Evolutionary conservation across 1,140 invertebrate species (phyloP).

Genomic region (Nasonia longicornis): DNA sequence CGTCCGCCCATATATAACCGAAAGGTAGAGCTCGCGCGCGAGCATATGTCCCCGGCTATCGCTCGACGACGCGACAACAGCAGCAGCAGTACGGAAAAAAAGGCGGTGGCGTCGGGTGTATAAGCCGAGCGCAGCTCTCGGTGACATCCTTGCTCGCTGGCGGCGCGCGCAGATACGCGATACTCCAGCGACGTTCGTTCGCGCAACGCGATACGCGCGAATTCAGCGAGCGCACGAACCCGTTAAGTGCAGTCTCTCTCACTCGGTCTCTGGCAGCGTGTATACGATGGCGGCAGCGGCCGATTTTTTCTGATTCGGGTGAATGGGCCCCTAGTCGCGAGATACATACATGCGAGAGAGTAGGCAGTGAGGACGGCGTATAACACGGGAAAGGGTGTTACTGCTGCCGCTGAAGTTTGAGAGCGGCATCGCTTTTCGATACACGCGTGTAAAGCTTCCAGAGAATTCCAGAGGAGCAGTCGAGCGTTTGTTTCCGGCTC

Average conservation of each 20-base stretch:
- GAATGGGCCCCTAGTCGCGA: conserved; percentile 57
- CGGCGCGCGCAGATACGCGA: conserved; percentile 41
- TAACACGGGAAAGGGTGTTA: neutral
- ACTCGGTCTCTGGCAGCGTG: neutral
- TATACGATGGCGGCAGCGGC: neutral
- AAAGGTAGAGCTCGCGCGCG: neutral
- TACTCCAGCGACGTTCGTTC: conserved; percentile 46
- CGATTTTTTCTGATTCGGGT: conserved; percentile 68
- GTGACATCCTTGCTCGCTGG: conserved; percentile 23
- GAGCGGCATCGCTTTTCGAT: conserved; percentile 9
- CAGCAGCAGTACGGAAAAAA: too few species aligned
- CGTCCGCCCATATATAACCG: neutral
- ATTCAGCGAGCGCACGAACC: conserved; percentile 33
- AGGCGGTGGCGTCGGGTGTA: too few species aligned
- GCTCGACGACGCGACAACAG: neutral
- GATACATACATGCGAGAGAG: neutral
- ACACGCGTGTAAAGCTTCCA: neutral
- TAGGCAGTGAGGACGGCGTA: too few species aligned
- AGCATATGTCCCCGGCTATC: neutral
- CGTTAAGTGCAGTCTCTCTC: conserved; percentile 30
- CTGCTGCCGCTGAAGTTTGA: neutral
- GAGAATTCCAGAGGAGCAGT: neutral
- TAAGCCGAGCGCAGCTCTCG: neutral
- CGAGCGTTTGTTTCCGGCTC: neutral
- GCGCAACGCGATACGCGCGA: conserved; percentile 42